These are phyloP conservation scores for Alexandromys oeconomus DNA, from an alignment of 2,797 vertebrate species.

Conservation along the genomic window DNA sequence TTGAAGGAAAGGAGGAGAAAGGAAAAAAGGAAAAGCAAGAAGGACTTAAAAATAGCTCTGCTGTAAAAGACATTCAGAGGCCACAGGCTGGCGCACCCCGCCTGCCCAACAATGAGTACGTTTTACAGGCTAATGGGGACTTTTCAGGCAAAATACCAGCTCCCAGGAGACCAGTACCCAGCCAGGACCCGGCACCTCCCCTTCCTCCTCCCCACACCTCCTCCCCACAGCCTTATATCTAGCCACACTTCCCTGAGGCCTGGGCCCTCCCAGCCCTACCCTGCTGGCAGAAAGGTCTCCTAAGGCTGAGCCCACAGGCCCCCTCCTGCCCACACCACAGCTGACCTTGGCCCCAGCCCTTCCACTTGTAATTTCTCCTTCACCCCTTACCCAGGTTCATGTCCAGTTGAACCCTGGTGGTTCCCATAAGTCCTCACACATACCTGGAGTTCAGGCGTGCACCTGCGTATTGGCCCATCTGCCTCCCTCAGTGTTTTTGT, in stretches of 20 bases:
- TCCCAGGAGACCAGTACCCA: slow-evolving; percentile 48
- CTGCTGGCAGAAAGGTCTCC: neutral
- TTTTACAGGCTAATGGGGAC: neutral
- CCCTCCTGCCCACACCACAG: neutral
- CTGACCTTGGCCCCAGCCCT: neutral
- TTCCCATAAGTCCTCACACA: neutral
- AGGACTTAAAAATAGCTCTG: slow-evolving; percentile 72
- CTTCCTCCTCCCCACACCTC: neutral
- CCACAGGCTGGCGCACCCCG: neutral
- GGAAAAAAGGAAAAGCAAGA: neutral
- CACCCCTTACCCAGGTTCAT: neutral
- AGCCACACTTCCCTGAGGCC: neutral
- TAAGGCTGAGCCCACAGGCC: neutral
- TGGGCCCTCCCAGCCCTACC: neutral
- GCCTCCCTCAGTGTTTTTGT: no score
- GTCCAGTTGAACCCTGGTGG: neutral
- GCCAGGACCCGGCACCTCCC: neutral
- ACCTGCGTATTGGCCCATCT: neutral
- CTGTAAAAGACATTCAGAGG: slow-evolving; percentile 62
- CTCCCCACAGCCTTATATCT: neutral
- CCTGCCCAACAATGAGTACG: neutral
- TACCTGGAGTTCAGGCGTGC: neutral
- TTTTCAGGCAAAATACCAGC: slow-evolving; percentile 65
- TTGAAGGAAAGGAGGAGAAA: slow-evolving; percentile 61
- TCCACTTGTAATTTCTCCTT: neutral